A percentile compares a stretch with the other conserved stretches of the same genome.
Conservation (phyloP, 2,797 vertebrate genomes). For the Lutjanus argentimaculatus region DNA sequence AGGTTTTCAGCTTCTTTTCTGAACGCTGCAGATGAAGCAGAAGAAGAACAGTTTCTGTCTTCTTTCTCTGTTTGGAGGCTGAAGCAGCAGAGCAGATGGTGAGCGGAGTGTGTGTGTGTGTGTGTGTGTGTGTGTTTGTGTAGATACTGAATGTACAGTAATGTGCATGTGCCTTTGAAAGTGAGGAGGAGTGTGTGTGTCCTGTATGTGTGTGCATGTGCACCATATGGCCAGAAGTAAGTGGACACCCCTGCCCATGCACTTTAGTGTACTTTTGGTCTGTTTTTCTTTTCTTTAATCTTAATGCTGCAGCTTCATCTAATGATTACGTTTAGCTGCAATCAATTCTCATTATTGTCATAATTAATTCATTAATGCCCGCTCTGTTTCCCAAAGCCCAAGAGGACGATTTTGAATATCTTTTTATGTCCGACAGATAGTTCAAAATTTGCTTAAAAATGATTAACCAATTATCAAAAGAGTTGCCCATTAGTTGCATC, state of each 20-base stretch:
- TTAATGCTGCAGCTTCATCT: neutral
- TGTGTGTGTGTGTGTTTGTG: conserved; percentile 38
- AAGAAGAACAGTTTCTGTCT: conserved; percentile 33
- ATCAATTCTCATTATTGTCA: neutral
- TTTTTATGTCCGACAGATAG: neutral
- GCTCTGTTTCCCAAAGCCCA: neutral
- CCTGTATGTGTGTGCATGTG: neutral
- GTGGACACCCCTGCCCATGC: neutral
- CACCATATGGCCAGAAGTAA: conserved; percentile 18
- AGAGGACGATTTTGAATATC: neutral
- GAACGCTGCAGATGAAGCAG: conserved; percentile 58
- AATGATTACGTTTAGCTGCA: neutral
- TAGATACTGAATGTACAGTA: conserved; percentile 13
- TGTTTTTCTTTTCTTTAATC: neutral
- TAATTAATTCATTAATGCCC: rapidly evolving
- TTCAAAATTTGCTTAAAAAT: neutral
- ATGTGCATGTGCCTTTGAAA: conserved; percentile 32
- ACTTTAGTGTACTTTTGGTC: neutral
- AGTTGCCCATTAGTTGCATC: no score
- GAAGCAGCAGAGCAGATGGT: conserved; percentile 71
- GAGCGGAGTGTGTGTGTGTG: conserved; percentile 52
- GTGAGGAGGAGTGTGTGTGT: conserved; percentile 20
- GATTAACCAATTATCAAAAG: neutral
- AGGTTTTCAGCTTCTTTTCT: neutral
- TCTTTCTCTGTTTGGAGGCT: conserved; percentile 58